Conservation (phyloP, 1,140 invertebrate genomes). For the Carposina sasakii region DNA sequence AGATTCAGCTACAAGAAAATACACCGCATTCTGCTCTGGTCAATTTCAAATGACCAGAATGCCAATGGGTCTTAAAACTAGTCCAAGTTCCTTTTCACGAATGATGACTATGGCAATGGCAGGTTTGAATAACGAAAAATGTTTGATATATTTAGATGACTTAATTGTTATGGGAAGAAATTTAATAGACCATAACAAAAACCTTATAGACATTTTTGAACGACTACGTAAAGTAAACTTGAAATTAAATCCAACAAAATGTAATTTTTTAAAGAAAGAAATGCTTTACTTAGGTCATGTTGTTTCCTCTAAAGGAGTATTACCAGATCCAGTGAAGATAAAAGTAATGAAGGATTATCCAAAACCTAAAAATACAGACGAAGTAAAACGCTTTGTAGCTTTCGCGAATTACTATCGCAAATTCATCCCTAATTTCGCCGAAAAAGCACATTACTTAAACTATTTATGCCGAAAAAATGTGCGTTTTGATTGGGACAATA, state of each 20-base stretch:
- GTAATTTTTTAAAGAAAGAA: constrained; percentile 36
- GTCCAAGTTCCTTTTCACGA: constrained; percentile 21
- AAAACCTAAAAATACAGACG: constrained; percentile 38
- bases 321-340: constrained; percentile 54
- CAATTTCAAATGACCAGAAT: constrained; percentile 35
- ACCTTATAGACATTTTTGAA: constrained; percentile 29
- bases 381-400: constrained; percentile 60
- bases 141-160: constrained; percentile 52
- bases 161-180: constrained; percentile 40
- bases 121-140: constrained; percentile 23
- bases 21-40: constrained; percentile 61
- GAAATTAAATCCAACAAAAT: constrained; percentile 43
- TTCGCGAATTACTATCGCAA: constrained; percentile 52
- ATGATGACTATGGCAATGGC: constrained; percentile 45
- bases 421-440: constrained; percentile 49
- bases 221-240: constrained; percentile 37
- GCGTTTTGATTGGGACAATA: not conserved
- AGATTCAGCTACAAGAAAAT: constrained; percentile 22
- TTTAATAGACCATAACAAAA: constrained; percentile 43
- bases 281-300: constrained; percentile 56
- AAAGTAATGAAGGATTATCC: constrained; percentile 42
- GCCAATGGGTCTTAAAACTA: constrained; percentile 48
- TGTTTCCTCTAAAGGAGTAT: constrained; percentile 46
- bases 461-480: not conserved
- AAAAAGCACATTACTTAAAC: constrained; percentile 26